These are phyloP conservation scores for Ectemnius lituratus DNA, from an alignment of 2,888 invertebrate genomes.

Conservation along the genomic window DNA sequence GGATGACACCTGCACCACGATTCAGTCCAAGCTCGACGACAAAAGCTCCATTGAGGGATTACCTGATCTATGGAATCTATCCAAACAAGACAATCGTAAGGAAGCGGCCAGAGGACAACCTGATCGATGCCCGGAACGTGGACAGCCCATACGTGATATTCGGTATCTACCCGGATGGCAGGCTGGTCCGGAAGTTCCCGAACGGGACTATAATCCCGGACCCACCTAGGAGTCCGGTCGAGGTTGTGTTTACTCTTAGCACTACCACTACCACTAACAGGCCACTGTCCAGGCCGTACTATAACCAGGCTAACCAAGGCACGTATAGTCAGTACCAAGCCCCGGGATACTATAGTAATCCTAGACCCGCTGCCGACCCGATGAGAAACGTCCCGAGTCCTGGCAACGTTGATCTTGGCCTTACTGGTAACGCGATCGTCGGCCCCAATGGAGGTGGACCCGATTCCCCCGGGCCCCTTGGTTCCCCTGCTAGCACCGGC, in stretches of 20 bases:
- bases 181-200: conserved; percentile 88
- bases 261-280: conserved; percentile 75
- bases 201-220: conserved; percentile 89
- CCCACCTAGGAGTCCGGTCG: conserved; percentile 75
- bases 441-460: conserved; percentile 66
- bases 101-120: conserved; percentile 85
- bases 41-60: conserved; percentile 82
- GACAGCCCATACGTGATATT: conserved; percentile 86
- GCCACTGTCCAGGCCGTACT: conserved; percentile 65
- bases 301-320: conserved; percentile 70
- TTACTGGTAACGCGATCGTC: conserved; percentile 72
- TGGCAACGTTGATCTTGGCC: conserved; percentile 71
- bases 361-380: conserved; percentile 64
- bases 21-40: conserved; percentile 70
- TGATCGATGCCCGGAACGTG: conserved; percentile 84
- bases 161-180: conserved; percentile 88
- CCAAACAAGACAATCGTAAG: conserved; percentile 89
- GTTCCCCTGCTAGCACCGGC: conserved; percentile 68
- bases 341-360: conserved; percentile 68
- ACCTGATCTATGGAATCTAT: conserved; percentile 86
- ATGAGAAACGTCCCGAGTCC: conserved; percentile 63
- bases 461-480: conserved; percentile 65
- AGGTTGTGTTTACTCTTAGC: conserved; percentile 76
- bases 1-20: conserved; percentile 69
- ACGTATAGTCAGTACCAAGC: conserved; percentile 66